Evolutionary conservation across 2,113 vertebrate genomes (phyloP).

Genomic region (Thryonomys swinderianus): DNA sequence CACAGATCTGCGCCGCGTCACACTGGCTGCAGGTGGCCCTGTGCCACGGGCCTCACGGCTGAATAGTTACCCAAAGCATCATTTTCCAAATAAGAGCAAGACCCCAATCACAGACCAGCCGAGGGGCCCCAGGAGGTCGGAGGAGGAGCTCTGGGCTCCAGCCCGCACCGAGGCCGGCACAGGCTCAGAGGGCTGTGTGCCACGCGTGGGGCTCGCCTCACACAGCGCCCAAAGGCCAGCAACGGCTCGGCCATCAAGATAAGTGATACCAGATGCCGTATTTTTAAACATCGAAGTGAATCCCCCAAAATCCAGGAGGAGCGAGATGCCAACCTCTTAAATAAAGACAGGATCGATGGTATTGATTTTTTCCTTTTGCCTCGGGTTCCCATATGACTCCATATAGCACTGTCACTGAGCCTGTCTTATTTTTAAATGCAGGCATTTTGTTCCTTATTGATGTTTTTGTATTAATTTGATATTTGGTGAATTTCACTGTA

Average conservation of each 20-base stretch:
- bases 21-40: not conserved
- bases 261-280: not conserved
- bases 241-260: not conserved
- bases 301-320: no score
- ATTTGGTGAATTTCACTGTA: not conserved
- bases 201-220: not conserved
- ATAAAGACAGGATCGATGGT: not conserved
- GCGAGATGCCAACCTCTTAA: slow-evolving; percentile 19
- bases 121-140: not conserved
- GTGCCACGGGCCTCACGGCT: not conserved
- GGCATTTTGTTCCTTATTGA: not conserved
- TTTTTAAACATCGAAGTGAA: not conserved
- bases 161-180: not conserved
- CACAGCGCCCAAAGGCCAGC: not conserved
- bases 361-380: not conserved
- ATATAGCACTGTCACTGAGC: no score
- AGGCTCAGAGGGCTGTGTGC: accelerated
- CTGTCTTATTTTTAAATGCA: not conserved
- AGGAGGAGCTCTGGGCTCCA: not conserved
- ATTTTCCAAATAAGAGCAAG: not conserved
- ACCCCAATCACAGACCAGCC: not conserved
- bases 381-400: not conserved
- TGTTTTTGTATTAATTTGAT: not conserved
- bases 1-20: not conserved
- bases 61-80: not conserved